Base-by-base conservation (phyloP, 2,888 invertebrate species). In the Phragmatobia fuliginosa region DNA sequence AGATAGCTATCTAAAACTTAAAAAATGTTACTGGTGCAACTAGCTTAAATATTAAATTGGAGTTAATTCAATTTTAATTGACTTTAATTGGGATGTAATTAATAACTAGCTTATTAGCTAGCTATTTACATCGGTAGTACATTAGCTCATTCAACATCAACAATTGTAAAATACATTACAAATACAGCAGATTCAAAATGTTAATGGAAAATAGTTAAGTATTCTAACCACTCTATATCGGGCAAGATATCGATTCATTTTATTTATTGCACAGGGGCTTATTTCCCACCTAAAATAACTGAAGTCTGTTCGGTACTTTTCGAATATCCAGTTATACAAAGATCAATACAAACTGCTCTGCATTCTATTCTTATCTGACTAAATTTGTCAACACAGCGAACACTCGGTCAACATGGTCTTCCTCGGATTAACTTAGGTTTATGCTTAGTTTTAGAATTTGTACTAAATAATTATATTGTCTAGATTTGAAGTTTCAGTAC, bases 361-460 rank as follows among this genome's bases (percentile, higher is more conserved):
- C 32, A 32, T 59, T 59, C 21, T 59, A 59, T 32, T 59, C 59
- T 59, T 59, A 59, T 59, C 32, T 21, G 16, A 21, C 59, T 56
- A 56, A 56, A 56, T 59, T 66, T 31, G 58, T 66, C 31, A 28
- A 66, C 58, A 10, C 58, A 31, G 59, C 31, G 31, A 59, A 58
- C 32, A 32, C 2, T 59, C 59, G 21, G 59, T 59, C 59, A 59
- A 59, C 11, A 59, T 59, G 32, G 21, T 32, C 59, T 32, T 59
- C 31, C 7, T 32, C 32, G 8, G 32, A 59, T 32, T 59, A 31
- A 59, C 21, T 32, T 10, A 21, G 18, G 32, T 18, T 32, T n/a
- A 59, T 32, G 21, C 21, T 59, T 32, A 32, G 18, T 59, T 59
- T 10, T 3, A 21, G 18, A 32, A 32, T 31, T 31, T 31, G 21